phyloP scores from a whole-genome alignment of 2,888 invertebrate species.

The Cinara cedri region DNA sequence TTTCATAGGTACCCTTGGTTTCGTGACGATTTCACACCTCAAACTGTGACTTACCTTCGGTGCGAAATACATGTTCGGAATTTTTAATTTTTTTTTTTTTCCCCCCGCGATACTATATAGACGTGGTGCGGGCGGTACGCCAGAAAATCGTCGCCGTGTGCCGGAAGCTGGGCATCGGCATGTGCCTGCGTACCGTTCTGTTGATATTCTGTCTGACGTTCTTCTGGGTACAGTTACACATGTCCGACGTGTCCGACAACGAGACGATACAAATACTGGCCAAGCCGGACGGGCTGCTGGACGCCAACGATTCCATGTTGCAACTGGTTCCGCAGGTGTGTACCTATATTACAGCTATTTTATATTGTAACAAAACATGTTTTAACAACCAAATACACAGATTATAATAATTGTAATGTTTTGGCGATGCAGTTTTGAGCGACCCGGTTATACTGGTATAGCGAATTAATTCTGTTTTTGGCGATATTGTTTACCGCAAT shows the following conservation, averaged over 20 bases:
- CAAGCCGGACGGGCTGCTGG: constrained; percentile 54
- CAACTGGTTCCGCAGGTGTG: constrained; percentile 74
- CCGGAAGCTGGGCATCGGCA: constrained; percentile 46
- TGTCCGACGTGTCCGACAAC: constrained; percentile 65
- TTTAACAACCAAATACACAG: too few species aligned
- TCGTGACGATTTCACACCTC: too few species aligned
- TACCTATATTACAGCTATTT: not conserved
- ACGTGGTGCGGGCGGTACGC: constrained; percentile 32
- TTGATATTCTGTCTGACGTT: constrained; percentile 68
- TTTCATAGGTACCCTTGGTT: too few species aligned
- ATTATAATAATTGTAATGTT: too few species aligned
- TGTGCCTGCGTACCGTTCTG: constrained; percentile 64
- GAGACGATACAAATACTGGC: constrained; percentile 47
- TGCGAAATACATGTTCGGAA: too few species aligned
- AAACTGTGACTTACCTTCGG: too few species aligned
- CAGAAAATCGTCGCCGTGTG: constrained; percentile 40
- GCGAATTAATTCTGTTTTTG: too few species aligned
- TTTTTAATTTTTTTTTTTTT: too few species aligned
- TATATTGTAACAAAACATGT: too few species aligned
- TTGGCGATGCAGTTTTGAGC: too few species aligned
- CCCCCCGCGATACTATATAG: not conserved
- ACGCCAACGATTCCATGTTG: constrained; percentile 75
- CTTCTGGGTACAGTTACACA: constrained; percentile 70
- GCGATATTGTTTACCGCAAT: too few species aligned
- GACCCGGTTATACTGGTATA: too few species aligned